Evolutionary conservation across 1,140 invertebrate genomes (phyloP), one percentile per base, ranked within the genome.

Genomic region (Ips nitidus): DNA sequence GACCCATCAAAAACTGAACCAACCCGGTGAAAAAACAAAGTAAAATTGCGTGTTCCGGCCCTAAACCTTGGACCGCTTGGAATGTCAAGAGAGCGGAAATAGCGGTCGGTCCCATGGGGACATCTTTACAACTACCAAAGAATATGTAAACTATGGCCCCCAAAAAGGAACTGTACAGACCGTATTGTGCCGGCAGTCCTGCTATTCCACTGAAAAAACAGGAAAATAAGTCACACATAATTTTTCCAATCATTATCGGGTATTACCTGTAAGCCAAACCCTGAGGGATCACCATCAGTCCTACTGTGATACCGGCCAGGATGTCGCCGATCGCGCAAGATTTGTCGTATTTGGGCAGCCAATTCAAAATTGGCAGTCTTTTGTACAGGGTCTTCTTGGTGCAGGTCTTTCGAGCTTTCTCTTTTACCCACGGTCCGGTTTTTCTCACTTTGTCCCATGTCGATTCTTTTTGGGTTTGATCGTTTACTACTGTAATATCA

Each of bases 101-200:
- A 40, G 94, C 93, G 2, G 91, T 94, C 1, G 93, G 93, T 7
- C 93, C 93, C 73, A 94, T 87, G 1, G 94, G 94, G 43, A 97
- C 89, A 77, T 95, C 94, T 78, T 94, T 93, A 75, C 93, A 95
- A 43, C 91, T 94, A 47, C 95, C 95, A 71, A 98, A 85, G 52
- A 97, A 82, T 69, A 94, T 91, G 83, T 98, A 98, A 53, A 97
- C 86, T 79, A 97, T 93, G 78, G 90, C 91, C 41, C 94, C 94
- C 75, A 97, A 81, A 81, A 97, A 97, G 1, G 94, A 93, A 38
- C 92, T 90, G 80, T 97, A 98, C 1, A 98, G 83, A 59, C 95
- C 95, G 80, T 93, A 91, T 88, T 94, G 84, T 1, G 89, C 82
- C 36, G 90, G 90, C 69, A 95, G 80, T 40, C 91, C 91, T 4